Evolutionary conservation across 2,888 invertebrate genomes (phyloP), one percentile per base, ranked within the genome.

Genomic region (Pammene aurita): DNA sequence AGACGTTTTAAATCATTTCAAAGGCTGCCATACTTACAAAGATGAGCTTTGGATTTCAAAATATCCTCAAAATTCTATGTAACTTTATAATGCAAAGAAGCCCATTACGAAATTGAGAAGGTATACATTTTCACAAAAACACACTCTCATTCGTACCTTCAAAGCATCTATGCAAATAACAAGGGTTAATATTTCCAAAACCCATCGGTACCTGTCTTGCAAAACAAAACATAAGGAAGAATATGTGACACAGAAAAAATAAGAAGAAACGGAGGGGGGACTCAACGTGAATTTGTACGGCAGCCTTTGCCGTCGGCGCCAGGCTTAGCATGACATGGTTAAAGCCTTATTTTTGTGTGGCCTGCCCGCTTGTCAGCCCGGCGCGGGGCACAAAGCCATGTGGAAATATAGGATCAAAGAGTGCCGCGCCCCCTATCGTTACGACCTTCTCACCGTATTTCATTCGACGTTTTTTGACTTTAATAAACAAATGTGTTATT

Each of bases 311-410:
- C 88, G 92, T 91, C 92, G 89, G 82, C 87, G 83, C 87, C 91
- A 92, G 90, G 92, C 90, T 92, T 92, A 91, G 89, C 84, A 83
- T 91, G 92, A 91, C 92, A 90, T 84, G 90, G 88, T 88, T 87
- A 91, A 92, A 90, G 91, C 92, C 90, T 90, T 90, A 92, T 92
- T 92, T 92, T 92, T 91, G 90, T 87, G 90, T 90, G 89, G 86
- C 88, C 87, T 84, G 88, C 85, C 84, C 88, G 90, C 90, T 88
- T 92, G 92, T 92, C 92, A 92, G 85, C 84, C 86, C 84, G 88
- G 82, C 87, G 88, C 84, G 87, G 88, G 74, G 79, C 84, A 90
- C 91, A 92, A 92, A 92, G 92, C 92, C 88, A 89, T 85, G 89
- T 86, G 88, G 89, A 90, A 90, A 90, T 89, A 86, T 87, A 89